These are phyloP conservation scores for Cactoblastis cactorum DNA, from an alignment of 2,888 invertebrate species.

Conservation along the genomic window DNA sequence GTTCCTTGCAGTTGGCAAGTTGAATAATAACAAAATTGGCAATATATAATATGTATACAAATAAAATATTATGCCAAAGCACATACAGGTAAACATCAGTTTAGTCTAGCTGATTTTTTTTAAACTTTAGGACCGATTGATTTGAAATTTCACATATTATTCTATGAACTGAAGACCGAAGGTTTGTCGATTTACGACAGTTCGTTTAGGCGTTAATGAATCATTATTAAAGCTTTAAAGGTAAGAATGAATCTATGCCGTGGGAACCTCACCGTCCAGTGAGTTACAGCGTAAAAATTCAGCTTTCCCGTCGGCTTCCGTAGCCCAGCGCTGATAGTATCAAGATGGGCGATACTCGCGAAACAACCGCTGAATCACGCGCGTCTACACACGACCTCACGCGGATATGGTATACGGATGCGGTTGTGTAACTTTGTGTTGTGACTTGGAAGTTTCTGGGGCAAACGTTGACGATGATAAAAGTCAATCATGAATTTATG, in stretches of 20 bases:
- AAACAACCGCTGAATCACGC: conserved; percentile 54
- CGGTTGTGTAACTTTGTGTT: neutral
- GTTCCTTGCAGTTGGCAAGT: too few relatives aligned
- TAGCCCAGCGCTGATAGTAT: conserved; percentile 54
- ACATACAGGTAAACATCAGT: too few relatives aligned
- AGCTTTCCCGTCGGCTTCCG: conserved; percentile 73
- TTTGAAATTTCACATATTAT: too few relatives aligned
- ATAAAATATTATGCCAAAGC: too few relatives aligned
- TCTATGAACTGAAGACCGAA: too few relatives aligned
- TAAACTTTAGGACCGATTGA: too few relatives aligned
- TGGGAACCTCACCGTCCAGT: conserved; percentile 50
- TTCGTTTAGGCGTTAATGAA: neutral
- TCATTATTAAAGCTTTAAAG: neutral
- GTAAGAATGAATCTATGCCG: conserved; percentile 40
- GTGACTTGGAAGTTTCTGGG: neutral
- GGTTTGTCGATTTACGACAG: too few relatives aligned
- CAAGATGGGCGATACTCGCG: conserved; percentile 62
- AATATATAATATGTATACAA: too few relatives aligned
- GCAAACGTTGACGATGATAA: too few relatives aligned
- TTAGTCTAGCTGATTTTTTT: too few relatives aligned
- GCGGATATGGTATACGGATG: conserved; percentile 1
- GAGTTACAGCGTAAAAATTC: conserved; percentile 62
- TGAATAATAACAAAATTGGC: too few relatives aligned
- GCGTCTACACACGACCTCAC: conserved; percentile 14
- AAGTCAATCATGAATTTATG: too few relatives aligned